These are phyloP conservation scores for Lasiurus cinereus DNA, from an alignment of 2,113 vertebrate genomes.

Conservation along the genomic window DNA sequence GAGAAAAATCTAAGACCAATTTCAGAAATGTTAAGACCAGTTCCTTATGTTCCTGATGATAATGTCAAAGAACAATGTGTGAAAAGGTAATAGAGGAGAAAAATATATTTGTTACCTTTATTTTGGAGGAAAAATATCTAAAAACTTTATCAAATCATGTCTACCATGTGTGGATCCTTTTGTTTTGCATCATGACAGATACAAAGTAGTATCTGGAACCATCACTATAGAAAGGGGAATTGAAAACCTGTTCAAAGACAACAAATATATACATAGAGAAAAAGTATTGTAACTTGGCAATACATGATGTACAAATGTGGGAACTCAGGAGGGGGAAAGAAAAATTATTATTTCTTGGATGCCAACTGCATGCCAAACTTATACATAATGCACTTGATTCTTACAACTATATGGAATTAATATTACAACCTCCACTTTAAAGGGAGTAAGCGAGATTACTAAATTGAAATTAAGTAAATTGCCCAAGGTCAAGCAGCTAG, in stretches of 20 bases:
- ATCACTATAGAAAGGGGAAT: background rate
- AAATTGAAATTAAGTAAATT: background rate
- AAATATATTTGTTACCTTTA: background rate
- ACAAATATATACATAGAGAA: background rate
- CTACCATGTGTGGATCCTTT: background rate
- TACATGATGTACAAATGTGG: background rate
- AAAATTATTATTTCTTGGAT: conserved; percentile 10
- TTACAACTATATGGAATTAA: conserved; percentile 2
- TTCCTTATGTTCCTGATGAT: background rate
- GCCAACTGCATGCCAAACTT: background rate
- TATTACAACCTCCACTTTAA: background rate
- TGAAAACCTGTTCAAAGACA: background rate
- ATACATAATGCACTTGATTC: background rate
- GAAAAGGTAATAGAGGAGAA: background rate
- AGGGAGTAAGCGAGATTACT: background rate
- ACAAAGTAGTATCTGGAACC: background rate
- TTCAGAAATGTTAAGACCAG: background rate
- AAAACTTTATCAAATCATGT: background rate
- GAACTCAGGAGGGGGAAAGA: background rate
- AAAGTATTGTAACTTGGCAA: background rate
- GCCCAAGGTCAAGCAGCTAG: background rate
- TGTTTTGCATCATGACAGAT: background rate
- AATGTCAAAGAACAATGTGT: background rate
- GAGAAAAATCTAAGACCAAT: background rate
- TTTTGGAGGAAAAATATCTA: background rate